Evolutionary conservation across 2,113 vertebrate species (phyloP).

Genomic region (Phyllostomus discolor): DNA sequence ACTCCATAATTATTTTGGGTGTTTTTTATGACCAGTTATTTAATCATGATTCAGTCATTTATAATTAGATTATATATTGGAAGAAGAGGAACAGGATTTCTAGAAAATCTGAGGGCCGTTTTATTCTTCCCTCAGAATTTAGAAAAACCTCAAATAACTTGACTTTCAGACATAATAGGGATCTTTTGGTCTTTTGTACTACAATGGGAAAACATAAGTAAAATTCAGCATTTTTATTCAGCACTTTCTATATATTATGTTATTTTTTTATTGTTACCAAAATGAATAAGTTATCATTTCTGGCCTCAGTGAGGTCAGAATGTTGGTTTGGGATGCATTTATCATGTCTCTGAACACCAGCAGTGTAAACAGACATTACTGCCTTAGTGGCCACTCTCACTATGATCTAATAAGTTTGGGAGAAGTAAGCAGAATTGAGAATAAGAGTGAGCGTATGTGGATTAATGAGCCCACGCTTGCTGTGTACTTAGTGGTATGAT

Average conservation of each 20-base stretch:
- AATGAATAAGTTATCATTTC: not conserved
- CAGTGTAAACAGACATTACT: not conserved
- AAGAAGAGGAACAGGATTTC: not conserved
- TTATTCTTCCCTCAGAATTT: not conserved
- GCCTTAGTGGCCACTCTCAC: not conserved
- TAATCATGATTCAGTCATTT: not conserved
- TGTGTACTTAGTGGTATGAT: not conserved
- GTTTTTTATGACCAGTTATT: not conserved
- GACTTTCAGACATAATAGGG: not conserved
- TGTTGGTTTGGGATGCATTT: not conserved
- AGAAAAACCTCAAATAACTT: conserved; percentile 14
- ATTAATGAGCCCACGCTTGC: not conserved
- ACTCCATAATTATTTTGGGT: not conserved
- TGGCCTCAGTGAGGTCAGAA: not conserved
- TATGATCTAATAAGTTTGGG: not conserved
- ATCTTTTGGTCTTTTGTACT: not conserved
- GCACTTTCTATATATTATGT: not conserved
- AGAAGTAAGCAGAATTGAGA: not conserved
- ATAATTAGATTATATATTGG: not conserved
- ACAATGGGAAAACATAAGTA: not conserved
- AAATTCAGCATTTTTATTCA: not conserved
- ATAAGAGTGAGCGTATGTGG: not conserved
- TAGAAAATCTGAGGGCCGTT: not conserved
- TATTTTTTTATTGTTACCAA: not conserved
- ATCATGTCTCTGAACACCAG: not conserved